Conservation (phyloP, 2,113 vertebrate species). For the Lethenteron reissneri region DNA sequence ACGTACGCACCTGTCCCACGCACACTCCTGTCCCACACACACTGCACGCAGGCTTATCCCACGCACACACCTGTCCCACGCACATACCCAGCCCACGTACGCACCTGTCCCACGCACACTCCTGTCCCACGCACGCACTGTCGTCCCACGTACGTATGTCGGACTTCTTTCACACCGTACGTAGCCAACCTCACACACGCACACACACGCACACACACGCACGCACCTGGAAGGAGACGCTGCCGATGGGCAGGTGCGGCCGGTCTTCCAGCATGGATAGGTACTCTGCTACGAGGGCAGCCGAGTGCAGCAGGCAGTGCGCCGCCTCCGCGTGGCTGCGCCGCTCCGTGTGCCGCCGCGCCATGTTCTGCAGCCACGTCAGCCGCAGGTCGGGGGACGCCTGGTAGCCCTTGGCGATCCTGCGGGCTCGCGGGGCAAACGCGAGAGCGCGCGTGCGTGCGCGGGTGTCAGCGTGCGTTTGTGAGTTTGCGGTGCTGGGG, state of each 20-base stretch:
- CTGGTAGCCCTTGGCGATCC: conserved; percentile 96
- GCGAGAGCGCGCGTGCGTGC: neutral
- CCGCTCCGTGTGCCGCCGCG: conserved; percentile 80
- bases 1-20: too few relatives aligned
- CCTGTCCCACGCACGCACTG: too few relatives aligned
- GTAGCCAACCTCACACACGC: neutral
- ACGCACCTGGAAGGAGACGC: conserved; percentile 82
- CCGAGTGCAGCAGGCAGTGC: conserved; percentile 87
- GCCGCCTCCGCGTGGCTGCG: conserved; percentile 85
- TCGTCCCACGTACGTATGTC: too few relatives aligned
- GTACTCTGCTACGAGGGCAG: conserved; percentile 89
- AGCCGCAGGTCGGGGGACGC: conserved; percentile 78
- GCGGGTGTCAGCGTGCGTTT: neutral
- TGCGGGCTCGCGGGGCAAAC: conserved; percentile 14
- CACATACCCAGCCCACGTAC: too few relatives aligned
- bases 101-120: too few relatives aligned
- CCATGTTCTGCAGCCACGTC: conserved; percentile 98
- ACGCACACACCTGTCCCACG: too few relatives aligned
- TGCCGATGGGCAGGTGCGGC: conserved; percentile 93
- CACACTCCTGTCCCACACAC: too few relatives aligned
- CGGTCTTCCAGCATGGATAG: conserved; percentile 95
- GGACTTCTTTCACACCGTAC: neutral
- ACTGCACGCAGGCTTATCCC: too few relatives aligned
- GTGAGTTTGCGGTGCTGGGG: too few relatives aligned
- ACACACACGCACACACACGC: neutral